Percentiles rank a stretch among this genome's conserved stretches.
Conservation (phyloP, 2,113 vertebrate species). For the Rhynchomys soricoides region DNA sequence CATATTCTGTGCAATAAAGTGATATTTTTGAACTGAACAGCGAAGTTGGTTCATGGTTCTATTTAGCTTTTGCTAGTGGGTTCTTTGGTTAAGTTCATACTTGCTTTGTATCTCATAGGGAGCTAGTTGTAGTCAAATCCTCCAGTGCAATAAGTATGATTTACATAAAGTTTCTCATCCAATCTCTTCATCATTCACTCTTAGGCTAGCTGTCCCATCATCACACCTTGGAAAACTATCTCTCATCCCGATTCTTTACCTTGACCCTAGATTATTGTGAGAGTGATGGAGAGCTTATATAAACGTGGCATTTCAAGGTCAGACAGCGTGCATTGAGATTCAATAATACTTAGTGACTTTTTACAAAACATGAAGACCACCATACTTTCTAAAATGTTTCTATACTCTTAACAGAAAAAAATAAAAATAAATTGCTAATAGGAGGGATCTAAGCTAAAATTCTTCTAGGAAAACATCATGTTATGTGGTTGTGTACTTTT, state of each 20-base stretch:
- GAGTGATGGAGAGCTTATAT: not conserved
- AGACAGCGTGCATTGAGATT: not conserved
- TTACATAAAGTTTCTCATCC: not conserved
- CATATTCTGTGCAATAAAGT: not conserved
- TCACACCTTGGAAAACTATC: not conserved
- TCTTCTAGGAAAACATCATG: not conserved
- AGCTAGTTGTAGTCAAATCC: not conserved
- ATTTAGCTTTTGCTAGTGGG: slow-evolving; percentile 37
- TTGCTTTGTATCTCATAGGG: not conserved
- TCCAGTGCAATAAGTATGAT: not conserved
- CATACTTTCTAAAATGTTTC: not conserved
- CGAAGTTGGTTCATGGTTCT: not conserved
- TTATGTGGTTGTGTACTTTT: not conserved
- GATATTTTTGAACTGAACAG: not conserved
- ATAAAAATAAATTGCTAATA: not conserved
- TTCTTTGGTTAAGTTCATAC: not conserved
- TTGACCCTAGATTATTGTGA: not conserved
- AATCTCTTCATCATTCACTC: not conserved
- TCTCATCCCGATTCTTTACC: not conserved
- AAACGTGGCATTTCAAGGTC: not conserved
- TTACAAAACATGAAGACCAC: not conserved
- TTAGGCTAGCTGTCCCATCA: not conserved
- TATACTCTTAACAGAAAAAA: slow-evolving; percentile 13
- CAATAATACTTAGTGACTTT: not conserved
- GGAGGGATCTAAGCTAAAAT: not conserved